Base-by-base conservation (phyloP, 1,140 invertebrate genomes). In the Panagrolaimus sp. region DNA sequence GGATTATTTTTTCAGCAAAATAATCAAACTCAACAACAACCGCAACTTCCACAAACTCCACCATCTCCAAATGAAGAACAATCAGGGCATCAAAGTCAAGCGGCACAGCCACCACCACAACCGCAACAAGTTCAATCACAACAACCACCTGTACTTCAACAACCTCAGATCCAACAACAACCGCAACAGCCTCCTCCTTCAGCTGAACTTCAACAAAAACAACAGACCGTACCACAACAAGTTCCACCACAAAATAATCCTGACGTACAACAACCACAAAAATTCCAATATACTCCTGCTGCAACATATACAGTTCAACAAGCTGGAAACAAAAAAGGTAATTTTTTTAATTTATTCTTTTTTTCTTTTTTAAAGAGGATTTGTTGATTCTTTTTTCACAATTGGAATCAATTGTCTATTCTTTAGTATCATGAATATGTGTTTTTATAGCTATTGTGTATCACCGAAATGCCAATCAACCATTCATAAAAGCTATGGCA, bases 401-500 rank as follows among this genome's bases (percentile, higher is more conserved):
- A n/a, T n/a, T n/a, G n/a, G n/a, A n/a, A n/a, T n/a, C n/a, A n/a
- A n/a, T n/a, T n/a, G n/a, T n/a, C n/a, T n/a, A n/a, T n/a, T n/a
- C n/a, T n/a, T n/a, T n/a, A n/a, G n/a, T n/a, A n/a, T n/a, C n/a
- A n/a, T n/a, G n/a, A n/a, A n/a, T n/a, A n/a, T n/a, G n/a, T 52
- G 2, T 12, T 8, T 9, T 52, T 52, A n/a, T 24, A 52, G 48
- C 48, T 5, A 52, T 52, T 14, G 48, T 52, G 7, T 52, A 52
- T 24, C 48, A 52, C 8, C 48, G 48, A 52, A n/a, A n/a, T 21
- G 48, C 48, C 8, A 52, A 52, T 52, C 48, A 52, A 52, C 48
- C 48, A n/a, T 52, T 52, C 48, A 52, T 52, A n/a, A 52, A 52
- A 52, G 48, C 48, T 24, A 8, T 52, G 48, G 48, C 48, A 52